Evolutionary conservation across 2,797 vertebrate species (phyloP).

Genomic region (Rhinella marina): DNA sequence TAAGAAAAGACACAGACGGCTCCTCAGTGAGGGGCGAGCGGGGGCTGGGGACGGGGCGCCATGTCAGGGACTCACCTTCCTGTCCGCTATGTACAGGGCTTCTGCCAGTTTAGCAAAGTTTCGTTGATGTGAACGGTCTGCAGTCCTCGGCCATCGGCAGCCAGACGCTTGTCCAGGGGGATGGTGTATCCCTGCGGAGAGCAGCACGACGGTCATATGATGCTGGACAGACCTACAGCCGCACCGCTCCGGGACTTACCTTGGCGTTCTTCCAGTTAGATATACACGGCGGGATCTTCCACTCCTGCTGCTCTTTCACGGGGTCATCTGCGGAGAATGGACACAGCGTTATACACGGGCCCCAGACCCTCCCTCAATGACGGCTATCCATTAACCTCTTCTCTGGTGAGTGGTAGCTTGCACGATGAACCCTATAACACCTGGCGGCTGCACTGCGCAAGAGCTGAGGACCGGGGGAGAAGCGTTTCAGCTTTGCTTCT

Average conservation of each 20-base stretch:
- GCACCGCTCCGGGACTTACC: conserved; percentile 73
- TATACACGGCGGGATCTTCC: conserved; percentile 99
- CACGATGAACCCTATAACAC: too few species aligned
- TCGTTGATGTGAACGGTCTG: conserved; percentile 98
- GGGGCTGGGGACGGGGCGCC: neutral
- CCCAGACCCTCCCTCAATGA: too few species aligned
- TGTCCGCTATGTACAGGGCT: conserved; percentile 95
- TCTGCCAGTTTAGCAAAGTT: conserved; percentile 98
- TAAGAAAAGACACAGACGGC: conserved; percentile 63
- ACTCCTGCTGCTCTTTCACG: conserved; percentile 97
- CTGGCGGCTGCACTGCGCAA: too few species aligned
- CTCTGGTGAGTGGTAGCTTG: too few species aligned
- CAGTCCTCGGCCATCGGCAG: conserved; percentile 92
- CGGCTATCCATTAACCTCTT: too few species aligned
- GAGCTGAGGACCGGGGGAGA: too few species aligned
- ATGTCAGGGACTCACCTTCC: conserved; percentile 80
- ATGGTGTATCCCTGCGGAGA: conserved; percentile 91
- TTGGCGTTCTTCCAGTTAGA: conserved; percentile 99
- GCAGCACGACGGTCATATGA: neutral
- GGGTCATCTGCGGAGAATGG: conserved; percentile 86
- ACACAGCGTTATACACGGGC: neutral
- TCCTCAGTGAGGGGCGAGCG: neutral
- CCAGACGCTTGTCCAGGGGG: conserved; percentile 95
- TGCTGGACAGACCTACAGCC: neutral
- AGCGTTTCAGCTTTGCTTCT: too few species aligned